A percentile compares a stretch with the other conserved stretches of the same genome.
Conservation (phyloP, 2,797 vertebrate species). For the Meriones psammophilus region DNA sequence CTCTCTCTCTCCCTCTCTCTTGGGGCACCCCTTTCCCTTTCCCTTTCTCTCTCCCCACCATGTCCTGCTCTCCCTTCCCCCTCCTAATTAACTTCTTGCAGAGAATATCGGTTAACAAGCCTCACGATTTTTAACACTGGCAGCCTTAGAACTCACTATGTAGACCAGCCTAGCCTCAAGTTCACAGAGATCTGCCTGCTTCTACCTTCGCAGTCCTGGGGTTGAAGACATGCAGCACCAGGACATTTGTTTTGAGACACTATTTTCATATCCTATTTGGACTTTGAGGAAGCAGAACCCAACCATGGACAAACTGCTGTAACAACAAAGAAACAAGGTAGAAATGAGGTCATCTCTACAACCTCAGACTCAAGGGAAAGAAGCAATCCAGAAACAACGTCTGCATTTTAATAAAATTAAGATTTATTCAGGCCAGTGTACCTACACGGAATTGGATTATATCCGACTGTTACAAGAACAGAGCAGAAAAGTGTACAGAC, state of each 20-base stretch:
- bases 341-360: background rate
- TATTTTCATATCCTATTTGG: constrained; percentile 35
- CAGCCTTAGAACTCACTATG: background rate
- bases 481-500: background rate
- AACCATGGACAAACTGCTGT: constrained; percentile 13
- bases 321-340: background rate
- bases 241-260: constrained; percentile 13
- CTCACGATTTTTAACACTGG: no score
- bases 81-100: no score
- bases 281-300: constrained; percentile 33
- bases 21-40: no score
- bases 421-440: background rate
- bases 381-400: background rate
- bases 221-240: background rate
- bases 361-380: constrained; percentile 17
- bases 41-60: no score
- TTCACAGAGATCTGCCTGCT: background rate
- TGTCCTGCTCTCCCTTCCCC: no score
- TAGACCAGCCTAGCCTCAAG: background rate
- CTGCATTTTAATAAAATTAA: constrained; percentile 50
- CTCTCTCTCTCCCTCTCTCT: no score
- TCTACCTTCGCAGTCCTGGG: background rate
- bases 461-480: background rate
- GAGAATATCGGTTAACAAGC: no score
- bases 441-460: background rate